Percentiles rank a stretch among this genome's conserved stretches.
These are phyloP conservation scores for Rapana venosa DNA, from an alignment of 2,888 invertebrate genomes.

Conservation along the genomic window DNA sequence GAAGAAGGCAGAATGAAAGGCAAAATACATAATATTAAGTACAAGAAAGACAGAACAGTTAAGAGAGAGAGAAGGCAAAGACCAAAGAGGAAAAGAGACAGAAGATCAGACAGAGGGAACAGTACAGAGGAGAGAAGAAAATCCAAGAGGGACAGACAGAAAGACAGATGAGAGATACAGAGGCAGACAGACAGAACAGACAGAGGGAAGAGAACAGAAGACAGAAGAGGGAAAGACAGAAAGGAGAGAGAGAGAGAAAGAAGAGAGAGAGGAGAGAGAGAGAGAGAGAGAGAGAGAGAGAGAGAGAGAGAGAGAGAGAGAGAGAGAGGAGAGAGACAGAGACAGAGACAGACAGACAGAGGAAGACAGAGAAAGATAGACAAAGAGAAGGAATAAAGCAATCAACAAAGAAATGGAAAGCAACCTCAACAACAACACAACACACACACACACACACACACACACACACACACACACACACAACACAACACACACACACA, in stretches of 20 bases:
- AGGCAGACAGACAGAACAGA: too few relatives aligned
- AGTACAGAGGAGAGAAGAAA: background rate
- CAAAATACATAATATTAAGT: background rate
- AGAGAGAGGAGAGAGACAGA: background rate
- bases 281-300: slow-evolving; percentile 5
- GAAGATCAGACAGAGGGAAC: background rate
- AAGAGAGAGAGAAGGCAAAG: background rate
- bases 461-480: too few relatives aligned
- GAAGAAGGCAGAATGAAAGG: too few relatives aligned
- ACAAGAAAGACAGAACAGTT: background rate
- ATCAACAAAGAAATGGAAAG: background rate
- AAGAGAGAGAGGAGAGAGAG: background rate
- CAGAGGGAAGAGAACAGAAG: too few relatives aligned
- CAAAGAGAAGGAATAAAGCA: background rate
- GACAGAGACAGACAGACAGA: background rate
- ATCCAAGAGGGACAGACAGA: too few relatives aligned
- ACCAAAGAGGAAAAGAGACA: too few relatives aligned
- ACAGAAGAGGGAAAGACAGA: too few relatives aligned
- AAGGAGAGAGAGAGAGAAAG: too few relatives aligned
- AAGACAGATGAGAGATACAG: too few relatives aligned
- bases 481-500: too few relatives aligned
- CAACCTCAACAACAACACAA: too few relatives aligned
- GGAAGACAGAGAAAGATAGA: background rate
- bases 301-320: background rate
- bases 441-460: too few relatives aligned